Conservation (phyloP, 2,797 vertebrate species). For the Phalloptychus januarius region DNA sequence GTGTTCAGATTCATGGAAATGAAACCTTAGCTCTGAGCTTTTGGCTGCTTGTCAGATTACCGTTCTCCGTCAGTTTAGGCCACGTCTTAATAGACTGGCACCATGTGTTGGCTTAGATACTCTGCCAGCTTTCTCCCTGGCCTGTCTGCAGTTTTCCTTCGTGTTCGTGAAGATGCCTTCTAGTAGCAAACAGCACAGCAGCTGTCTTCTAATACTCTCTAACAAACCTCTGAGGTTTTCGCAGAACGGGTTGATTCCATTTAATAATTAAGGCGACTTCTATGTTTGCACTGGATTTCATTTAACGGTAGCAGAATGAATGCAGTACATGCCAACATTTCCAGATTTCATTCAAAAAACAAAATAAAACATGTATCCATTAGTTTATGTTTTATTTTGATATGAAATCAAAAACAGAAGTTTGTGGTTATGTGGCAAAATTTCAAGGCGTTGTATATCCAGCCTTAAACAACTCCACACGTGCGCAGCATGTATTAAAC, state of each 20-base stretch:
- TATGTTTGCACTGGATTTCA: neutral
- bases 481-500: constrained; percentile 3
- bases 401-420: too few relatives aligned
- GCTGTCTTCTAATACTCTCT: neutral
- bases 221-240: too few relatives aligned
- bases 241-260: neutral
- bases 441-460: neutral
- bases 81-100: neutral
- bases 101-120: neutral
- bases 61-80: constrained; percentile 38
- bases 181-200: too few relatives aligned
- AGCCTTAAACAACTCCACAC: neutral
- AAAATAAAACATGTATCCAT: constrained; percentile 12
- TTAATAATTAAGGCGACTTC: neutral
- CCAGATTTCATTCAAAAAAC: neutral
- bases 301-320: neutral
- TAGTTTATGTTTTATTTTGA: neutral
- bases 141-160: neutral
- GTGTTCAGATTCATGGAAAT: neutral
- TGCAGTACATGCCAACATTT: neutral
- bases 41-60: constrained; percentile 16
- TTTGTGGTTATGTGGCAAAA: neutral
- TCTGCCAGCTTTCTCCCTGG: too few relatives aligned
- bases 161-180: neutral
- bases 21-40: neutral